Conservation (phyloP, 1,140 invertebrate genomes). For the Charaxes varanes region DNA sequence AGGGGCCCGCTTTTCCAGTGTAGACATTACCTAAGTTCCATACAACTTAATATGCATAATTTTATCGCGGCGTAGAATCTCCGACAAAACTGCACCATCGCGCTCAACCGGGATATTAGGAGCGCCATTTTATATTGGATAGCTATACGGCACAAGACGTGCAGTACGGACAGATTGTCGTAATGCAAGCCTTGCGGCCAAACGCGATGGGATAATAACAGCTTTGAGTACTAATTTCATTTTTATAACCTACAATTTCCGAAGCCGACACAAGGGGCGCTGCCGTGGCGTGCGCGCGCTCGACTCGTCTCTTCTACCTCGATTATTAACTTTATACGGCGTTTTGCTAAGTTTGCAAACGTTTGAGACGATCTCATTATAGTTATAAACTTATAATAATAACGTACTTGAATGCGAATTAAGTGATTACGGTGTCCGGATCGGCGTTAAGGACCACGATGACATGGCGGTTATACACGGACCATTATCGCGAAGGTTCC, state of each 20-base stretch:
- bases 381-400: conserved; percentile 64
- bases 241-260: conserved; percentile 75
- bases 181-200: conserved; percentile 71
- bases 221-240: conserved; percentile 75
- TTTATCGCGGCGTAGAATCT: conserved; percentile 68
- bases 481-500: conserved; percentile 43
- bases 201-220: conserved; percentile 76
- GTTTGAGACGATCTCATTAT: conserved; percentile 61
- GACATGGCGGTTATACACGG: conserved; percentile 56
- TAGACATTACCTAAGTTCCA: conserved; percentile 66
- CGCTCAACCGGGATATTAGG: conserved; percentile 67
- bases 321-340: conserved; percentile 72
- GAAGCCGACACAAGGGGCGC: conserved; percentile 72
- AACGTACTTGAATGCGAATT: conserved; percentile 57
- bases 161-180: conserved; percentile 73
- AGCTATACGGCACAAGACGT: conserved; percentile 69
- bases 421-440: conserved; percentile 64
- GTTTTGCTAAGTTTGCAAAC: conserved; percentile 69
- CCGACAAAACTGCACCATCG: conserved; percentile 59
- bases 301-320: conserved; percentile 58
- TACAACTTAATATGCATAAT: conserved; percentile 74
- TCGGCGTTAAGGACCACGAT: conserved; percentile 57
- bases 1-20: conserved; percentile 48
- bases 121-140: conserved; percentile 73
- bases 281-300: conserved; percentile 68